Base-by-base conservation (phyloP, 2,113 vertebrate genomes). In the Perccottus glenii region DNA sequence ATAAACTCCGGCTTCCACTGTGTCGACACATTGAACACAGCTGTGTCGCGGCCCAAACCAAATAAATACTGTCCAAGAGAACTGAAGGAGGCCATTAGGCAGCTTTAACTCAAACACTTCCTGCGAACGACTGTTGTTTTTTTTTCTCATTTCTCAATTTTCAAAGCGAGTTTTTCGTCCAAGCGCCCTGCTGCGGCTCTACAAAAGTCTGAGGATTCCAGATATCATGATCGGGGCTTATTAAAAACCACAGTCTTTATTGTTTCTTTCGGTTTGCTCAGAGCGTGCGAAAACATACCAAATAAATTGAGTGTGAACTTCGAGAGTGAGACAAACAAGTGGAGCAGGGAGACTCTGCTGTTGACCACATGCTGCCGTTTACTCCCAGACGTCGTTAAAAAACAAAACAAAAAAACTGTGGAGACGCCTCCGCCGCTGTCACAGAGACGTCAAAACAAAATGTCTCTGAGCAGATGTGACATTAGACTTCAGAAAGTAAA, bases 21-120 rank as follows among this genome's bases (percentile, higher is more conserved):
- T 72, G 73, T 83, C 74, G 77, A 85, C 93, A 92, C 82, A 76
- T 85, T 92, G 92, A 78, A 80, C 48, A 78, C 94, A 94, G 94
- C 94, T 95, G 94, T 88, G 91, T 87, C 64, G 72, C 82, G 36
- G 64, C 46, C 70, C 78, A 87, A 90, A 71, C 66, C 78, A 90
- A 88, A 92, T 86, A 92, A 94, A 92, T 87, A 88, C 74, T 77
- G 85, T 76, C 19, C 19, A 27, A 27, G 3, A 2, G 42, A 43
- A 11, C 38, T 40, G 38, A 8, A 40, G 38, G 38, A 40, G 38
- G 38, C 38, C 38, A 40, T 40, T 40, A 40, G 38, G 9, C 64
- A 61, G 83, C 85, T 87, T 84, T 85, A 40, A 85, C 83, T 76
- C 46, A 50, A 45, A 55, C 2, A 11, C 51, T 36, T 15, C 81